These are phyloP conservation scores for Bradypodion ventrale DNA, from an alignment of 2,797 vertebrate genomes.

Conservation along the genomic window DNA sequence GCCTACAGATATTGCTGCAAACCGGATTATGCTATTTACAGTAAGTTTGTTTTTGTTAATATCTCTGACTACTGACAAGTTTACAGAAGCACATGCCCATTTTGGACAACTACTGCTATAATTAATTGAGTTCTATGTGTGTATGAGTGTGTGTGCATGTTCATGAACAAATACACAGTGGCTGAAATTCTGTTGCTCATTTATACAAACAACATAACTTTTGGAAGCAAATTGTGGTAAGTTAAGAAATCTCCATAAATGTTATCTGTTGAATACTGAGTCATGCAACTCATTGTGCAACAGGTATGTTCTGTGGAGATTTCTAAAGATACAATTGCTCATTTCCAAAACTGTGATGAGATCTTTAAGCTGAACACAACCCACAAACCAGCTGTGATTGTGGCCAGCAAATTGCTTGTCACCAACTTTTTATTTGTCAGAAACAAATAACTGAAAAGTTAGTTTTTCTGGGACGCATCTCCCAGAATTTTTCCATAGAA, in stretches of 20 bases:
- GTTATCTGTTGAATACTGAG: no score
- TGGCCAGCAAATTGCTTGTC: background rate
- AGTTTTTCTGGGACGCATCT: no score
- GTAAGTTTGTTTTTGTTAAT: slow-evolving; percentile 69
- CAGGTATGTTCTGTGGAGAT: no score
- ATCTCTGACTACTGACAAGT: slow-evolving; percentile 11
- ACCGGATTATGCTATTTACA: slow-evolving; percentile 97
- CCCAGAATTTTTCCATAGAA: no score
- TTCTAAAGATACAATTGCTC: no score
- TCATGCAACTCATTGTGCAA: no score
- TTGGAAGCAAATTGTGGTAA: no score
- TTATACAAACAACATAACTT: no score
- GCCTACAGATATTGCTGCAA: slow-evolving; percentile 92
- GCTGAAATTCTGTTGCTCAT: no score
- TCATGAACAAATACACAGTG: background rate
- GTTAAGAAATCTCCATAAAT: no score
- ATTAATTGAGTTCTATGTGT: background rate
- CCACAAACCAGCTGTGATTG: background rate
- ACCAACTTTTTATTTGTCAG: no score
- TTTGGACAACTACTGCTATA: background rate
- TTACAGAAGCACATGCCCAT: background rate
- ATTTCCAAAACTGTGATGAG: background rate
- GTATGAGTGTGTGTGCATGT: background rate
- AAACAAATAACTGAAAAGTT: no score
- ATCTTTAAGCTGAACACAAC: background rate